Conservation (phyloP, 1,140 invertebrate genomes). For the Trachymyrmex cornetzi region DNA sequence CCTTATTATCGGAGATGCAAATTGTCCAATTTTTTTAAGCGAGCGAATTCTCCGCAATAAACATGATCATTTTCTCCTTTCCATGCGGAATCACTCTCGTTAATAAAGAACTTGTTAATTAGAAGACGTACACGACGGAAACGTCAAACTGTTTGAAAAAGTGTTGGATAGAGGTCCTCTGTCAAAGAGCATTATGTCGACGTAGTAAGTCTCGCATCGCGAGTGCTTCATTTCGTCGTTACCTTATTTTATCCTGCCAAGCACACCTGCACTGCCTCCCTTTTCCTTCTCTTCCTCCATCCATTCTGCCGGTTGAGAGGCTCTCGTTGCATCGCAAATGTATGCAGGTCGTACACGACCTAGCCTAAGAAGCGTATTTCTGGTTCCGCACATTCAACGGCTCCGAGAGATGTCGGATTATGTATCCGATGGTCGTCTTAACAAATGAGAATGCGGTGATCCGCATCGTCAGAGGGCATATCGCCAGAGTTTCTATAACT, state of each 20-base stretch:
- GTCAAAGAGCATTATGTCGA: constrained; percentile 46
- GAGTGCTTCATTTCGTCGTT: constrained; percentile 56
- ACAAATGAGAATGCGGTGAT: constrained; percentile 37
- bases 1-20: neutral
- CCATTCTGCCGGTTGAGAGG: constrained; percentile 30
- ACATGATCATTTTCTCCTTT: constrained; percentile 5
- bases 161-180: constrained; percentile 7
- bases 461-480: neutral
- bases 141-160: constrained; percentile 37
- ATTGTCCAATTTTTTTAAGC: constrained; percentile 17
- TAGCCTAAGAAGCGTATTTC: constrained; percentile 66
- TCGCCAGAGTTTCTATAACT: neutral
- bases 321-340: constrained; percentile 66
- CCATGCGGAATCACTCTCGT: constrained; percentile 23
- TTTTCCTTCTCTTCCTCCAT: neutral
- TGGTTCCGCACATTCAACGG: constrained; percentile 47
- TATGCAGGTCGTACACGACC: constrained; percentile 59
- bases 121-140: neutral
- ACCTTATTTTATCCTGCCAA: constrained; percentile 55
- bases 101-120: constrained; percentile 44
- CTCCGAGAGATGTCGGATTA: constrained; percentile 41
- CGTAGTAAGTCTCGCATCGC: constrained; percentile 39
- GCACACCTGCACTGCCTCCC: constrained; percentile 60
- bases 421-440: neutral
- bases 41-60: neutral